Base-by-base conservation (phyloP, 1,140 invertebrate genomes). In the Cydia strobilella region DNA sequence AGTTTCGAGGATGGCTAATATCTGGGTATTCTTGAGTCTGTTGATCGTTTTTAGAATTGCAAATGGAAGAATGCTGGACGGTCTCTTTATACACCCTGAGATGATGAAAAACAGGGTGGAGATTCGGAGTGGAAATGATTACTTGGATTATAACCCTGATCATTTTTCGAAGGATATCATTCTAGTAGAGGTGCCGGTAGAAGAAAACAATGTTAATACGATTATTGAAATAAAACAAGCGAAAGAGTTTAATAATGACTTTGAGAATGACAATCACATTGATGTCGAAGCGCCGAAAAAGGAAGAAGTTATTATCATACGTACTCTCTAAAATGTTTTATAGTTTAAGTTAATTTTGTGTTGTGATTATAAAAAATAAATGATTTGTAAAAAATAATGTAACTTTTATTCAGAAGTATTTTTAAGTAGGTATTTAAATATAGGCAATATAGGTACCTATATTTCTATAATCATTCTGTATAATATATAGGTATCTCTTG, bases 91-190 rank as follows among this genome's bases (percentile, higher is more conserved):
- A 20, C 82, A 81, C 73, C 86, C 87, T 9, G 88, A 90, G 76
- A 77, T 80, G 23, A 69, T 89, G 72, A 90, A 90, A 76, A 82
- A 76, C 13, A 73, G 74, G 5, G 35, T 74, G 5, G 80, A 85
- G 74, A 65, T 86, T 10, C 66, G 77, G 23, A 59, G 71, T 48
- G 84, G 84, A 0, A 89, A 89, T 63, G 84, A 88, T 51, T 87
- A 88, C 71, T 81, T 89, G 73, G 86, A 90, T 72, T 89, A 86
- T 39, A 80, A 85, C 65, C 83, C 85, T 0, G 81, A 82, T 10
- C 78, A 82, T 59, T 69, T 69, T 35, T 75, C 66, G 10, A 77
- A 62, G 45, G 79, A 82, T 69, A 66, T 77, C 4, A 54, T 76
- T 10, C 23, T 79, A 23, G 54, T 79, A 27, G 78, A 77, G 10